These are phyloP conservation scores for Pseudachorutes palmiensis DNA, from an alignment of 1,140 invertebrate species.

Conservation along the genomic window DNA sequence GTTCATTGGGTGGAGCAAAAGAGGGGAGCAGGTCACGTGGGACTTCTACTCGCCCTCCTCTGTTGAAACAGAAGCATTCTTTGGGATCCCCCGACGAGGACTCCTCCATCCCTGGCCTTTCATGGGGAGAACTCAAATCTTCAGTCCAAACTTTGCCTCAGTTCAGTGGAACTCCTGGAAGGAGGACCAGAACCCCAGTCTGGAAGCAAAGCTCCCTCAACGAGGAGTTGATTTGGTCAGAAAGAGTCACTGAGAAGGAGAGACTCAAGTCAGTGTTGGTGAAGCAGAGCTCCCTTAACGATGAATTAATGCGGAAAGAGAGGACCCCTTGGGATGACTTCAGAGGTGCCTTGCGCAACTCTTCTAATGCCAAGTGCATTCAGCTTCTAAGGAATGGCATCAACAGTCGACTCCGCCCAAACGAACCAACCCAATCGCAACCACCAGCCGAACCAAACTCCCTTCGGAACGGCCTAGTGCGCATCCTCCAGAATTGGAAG, in stretches of 20 bases:
- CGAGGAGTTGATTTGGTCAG: conserved; percentile 73
- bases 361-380: conserved; percentile 55
- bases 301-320: conserved; percentile 67
- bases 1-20: neutral
- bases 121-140: conserved; percentile 28
- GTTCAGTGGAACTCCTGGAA: no score
- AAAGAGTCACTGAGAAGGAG: conserved; percentile 72
- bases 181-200: conserved; percentile 44
- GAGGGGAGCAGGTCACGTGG: neutral
- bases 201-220: conserved; percentile 80
- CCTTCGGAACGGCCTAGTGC: conserved; percentile 57
- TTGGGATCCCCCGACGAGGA: conserved; percentile 49
- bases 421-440: conserved; percentile 25
- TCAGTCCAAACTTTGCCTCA: conserved; percentile 29
- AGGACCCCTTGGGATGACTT: conserved; percentile 50
- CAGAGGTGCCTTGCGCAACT: conserved; percentile 61
- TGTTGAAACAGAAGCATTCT: conserved; percentile 72
- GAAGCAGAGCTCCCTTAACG: conserved; percentile 78
- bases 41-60: conserved; percentile 45
- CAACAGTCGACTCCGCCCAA: conserved; percentile 46
- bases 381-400: conserved; percentile 75
- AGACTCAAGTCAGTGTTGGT: conserved; percentile 72
- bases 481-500: conserved; percentile 67
- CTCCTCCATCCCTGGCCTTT: neutral
- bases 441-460: conserved; percentile 43